Percentiles rank a stretch among this genome's conserved stretches.
phyloP scores from a whole-genome alignment of 53 echinoderm and acorn worm species.

The Echinarachnius parma region DNA sequence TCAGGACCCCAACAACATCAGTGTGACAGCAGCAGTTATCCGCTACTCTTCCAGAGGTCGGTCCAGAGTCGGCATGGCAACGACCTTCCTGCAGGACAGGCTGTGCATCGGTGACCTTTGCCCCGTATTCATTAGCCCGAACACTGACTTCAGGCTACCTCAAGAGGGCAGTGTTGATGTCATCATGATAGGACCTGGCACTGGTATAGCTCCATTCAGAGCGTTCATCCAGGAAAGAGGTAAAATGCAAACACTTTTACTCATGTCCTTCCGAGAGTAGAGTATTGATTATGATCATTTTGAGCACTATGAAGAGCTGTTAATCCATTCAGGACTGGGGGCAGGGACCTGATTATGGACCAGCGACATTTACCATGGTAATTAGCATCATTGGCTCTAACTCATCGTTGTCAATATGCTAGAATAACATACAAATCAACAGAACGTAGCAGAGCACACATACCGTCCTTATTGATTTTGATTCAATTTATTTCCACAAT shows the following conservation, averaged over 20 bases:
- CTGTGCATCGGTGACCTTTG: slow-evolving; percentile 18
- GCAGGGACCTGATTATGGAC: too few species aligned
- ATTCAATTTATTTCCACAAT: too few species aligned
- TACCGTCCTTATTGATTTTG: too few species aligned
- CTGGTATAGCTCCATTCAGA: slow-evolving; percentile 40
- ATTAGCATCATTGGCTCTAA: too few species aligned
- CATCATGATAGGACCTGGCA: slow-evolving; percentile 42
- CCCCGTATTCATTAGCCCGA: slow-evolving; percentile 45
- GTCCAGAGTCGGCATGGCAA: slow-evolving; percentile 29
- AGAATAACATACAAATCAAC: too few species aligned
- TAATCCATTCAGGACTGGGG: too few species aligned
- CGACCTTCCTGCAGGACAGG: slow-evolving; percentile 47
- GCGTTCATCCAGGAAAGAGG: slow-evolving; percentile 52
- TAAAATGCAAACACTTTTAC: neutral
- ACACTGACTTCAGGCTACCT: slow-evolving; percentile 46
- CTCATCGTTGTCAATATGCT: too few species aligned
- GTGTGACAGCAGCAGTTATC: slow-evolving; percentile 44
- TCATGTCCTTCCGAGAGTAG: too few species aligned
- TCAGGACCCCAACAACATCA: slow-evolving; percentile 33
- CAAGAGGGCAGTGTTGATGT: slow-evolving; percentile 4
- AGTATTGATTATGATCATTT: too few species aligned
- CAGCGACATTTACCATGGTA: too few species aligned
- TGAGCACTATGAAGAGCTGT: too few species aligned
- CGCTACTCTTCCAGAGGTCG: slow-evolving; percentile 30
- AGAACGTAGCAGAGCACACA: too few species aligned